Evolutionary conservation across 2,113 vertebrate species (phyloP).

Genomic region (Tringa solitaria): DNA sequence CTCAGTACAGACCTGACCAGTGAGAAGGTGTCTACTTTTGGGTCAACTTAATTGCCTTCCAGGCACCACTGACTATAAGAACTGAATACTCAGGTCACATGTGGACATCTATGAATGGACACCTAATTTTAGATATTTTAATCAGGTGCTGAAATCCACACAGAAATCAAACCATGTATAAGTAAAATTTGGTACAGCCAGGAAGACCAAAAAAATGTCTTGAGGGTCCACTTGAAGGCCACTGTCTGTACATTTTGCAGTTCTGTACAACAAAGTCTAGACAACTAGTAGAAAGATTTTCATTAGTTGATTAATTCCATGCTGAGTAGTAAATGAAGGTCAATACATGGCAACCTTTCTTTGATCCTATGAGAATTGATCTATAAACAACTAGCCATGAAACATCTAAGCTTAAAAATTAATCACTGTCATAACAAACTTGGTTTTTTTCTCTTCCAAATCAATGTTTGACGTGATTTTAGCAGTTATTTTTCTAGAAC

Average conservation of each 20-base stretch:
- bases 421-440: background rate
- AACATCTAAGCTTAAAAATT: background rate
- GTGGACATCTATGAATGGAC: background rate
- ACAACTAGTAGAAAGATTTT: background rate
- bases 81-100: background rate
- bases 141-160: background rate
- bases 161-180: background rate
- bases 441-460: background rate
- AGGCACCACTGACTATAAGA: background rate
- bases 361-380: background rate
- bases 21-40: background rate
- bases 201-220: background rate
- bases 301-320: background rate
- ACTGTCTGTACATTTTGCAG: background rate
- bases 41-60: background rate
- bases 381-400: background rate
- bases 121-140: background rate
- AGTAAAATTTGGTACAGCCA: background rate
- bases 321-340: background rate
- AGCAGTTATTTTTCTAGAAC: background rate
- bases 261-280: background rate
- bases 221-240: background rate
- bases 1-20: background rate
- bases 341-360: background rate
- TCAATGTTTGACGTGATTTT: background rate